Percentiles rank a stretch among this genome's conserved stretches.
Evolutionary conservation across 2,113 vertebrate genomes (phyloP).

Genomic region (Pungitius pungitius): DNA sequence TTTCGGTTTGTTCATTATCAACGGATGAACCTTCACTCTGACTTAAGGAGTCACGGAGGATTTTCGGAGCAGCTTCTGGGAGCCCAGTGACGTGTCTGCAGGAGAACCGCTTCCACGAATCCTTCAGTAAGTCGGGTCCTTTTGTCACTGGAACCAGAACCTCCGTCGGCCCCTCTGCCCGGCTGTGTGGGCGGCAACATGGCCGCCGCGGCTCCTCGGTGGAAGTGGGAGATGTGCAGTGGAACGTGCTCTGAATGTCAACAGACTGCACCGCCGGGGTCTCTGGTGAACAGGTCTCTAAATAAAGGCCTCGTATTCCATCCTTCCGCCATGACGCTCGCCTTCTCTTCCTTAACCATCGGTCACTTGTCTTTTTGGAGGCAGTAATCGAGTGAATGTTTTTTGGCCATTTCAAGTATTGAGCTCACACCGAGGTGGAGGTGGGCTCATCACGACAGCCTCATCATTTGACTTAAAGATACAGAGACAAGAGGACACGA

Average conservation of each 20-base stretch:
- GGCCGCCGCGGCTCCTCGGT: slow-evolving; percentile 41
- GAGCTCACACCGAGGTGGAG: neutral
- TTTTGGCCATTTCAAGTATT: neutral
- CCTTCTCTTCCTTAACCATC: neutral
- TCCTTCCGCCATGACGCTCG: neutral
- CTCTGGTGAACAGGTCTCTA: slow-evolving; percentile 13
- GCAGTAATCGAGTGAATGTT: neutral
- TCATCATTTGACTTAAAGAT: neutral
- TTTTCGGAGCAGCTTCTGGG: slow-evolving; percentile 4
- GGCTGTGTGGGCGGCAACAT: slow-evolving; percentile 22
- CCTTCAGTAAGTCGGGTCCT: neutral
- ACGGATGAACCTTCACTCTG: slow-evolving; percentile 1
- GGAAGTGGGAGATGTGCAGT: slow-evolving; percentile 58
- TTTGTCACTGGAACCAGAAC: neutral
- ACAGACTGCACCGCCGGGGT: slow-evolving; percentile 25
- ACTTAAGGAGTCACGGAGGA: neutral
- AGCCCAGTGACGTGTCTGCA: neutral
- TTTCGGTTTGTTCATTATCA: neutral
- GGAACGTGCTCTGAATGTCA: slow-evolving; percentile 57
- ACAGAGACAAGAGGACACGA: neutral
- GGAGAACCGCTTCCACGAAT: neutral
- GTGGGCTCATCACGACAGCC: neutral
- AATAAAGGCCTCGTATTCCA: slow-evolving; percentile 15
- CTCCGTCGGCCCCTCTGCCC: slow-evolving; percentile 12
- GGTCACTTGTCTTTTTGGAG: neutral